A percentile compares a stretch with the other conserved stretches of the same genome.
Conservation (phyloP, 2,888 invertebrate genomes). For the Hylaea fasciaria region DNA sequence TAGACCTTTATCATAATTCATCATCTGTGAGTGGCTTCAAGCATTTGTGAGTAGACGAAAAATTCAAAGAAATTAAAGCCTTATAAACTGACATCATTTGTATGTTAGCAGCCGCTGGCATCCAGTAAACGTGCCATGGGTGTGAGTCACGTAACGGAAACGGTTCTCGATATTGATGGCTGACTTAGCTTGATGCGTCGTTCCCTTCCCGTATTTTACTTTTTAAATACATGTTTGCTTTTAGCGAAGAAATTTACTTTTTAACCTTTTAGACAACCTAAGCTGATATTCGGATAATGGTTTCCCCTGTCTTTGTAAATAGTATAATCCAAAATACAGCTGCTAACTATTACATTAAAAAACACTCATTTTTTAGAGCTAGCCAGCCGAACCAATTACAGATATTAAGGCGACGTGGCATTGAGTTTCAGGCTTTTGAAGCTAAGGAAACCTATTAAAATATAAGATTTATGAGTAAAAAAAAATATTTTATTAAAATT, state of each 20-base stretch:
- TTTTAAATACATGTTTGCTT: constrained; percentile 24
- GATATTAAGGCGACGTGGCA: constrained; percentile 13
- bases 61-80: constrained; percentile 66
- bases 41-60: constrained; percentile 40
- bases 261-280: background rate
- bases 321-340: too few relatives aligned
- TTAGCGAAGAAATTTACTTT: background rate
- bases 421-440: too few relatives aligned
- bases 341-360: too few relatives aligned
- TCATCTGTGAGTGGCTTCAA: constrained; percentile 27
- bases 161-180: constrained; percentile 77
- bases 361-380: too few relatives aligned
- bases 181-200: constrained; percentile 67
- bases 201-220: constrained; percentile 70
- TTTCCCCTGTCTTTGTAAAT: too few relatives aligned
- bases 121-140: constrained; percentile 75
- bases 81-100: constrained; percentile 65
- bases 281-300: too few relatives aligned
- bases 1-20: too few relatives aligned
- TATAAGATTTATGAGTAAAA: too few relatives aligned
- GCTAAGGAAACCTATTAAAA: too few relatives aligned
- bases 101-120: constrained; percentile 76
- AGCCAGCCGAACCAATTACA: too few relatives aligned
- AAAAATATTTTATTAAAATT: too few relatives aligned
- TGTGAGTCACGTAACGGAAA: constrained; percentile 84